These are phyloP conservation scores for Bubo bubo DNA, from an alignment of 2,113 vertebrate genomes.

Conservation along the genomic window DNA sequence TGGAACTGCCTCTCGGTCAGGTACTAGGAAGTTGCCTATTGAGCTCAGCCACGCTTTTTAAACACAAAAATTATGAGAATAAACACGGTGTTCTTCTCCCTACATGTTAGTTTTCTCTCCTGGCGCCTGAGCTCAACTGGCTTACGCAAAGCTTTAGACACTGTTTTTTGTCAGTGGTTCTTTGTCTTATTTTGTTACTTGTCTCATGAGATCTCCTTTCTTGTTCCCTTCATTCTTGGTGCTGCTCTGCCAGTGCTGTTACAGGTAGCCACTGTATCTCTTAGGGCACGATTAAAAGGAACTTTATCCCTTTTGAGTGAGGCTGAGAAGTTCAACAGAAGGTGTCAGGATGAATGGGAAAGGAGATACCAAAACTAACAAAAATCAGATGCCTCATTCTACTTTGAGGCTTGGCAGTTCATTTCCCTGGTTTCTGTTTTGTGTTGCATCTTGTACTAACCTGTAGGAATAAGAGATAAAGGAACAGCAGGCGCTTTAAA, in stretches of 20 bases:
- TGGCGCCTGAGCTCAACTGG: not conserved
- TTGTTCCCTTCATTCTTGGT: not conserved
- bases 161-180: not conserved
- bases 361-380: not conserved
- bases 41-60: not conserved
- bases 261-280: not conserved
- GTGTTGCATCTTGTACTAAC: not conserved
- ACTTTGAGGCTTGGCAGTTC: not conserved
- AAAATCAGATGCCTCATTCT: not conserved
- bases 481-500: not conserved
- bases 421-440: not conserved
- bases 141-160: not conserved
- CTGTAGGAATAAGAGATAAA: not conserved
- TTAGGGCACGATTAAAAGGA: not conserved
- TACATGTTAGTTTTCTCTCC: not conserved
- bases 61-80: not conserved
- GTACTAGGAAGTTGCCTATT: accelerated
- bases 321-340: not conserved
- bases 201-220: not conserved
- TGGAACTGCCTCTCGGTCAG: not conserved
- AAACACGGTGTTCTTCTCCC: not conserved
- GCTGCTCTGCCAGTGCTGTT: not conserved
- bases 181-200: not conserved
- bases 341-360: not conserved
- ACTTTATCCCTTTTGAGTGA: not conserved